phyloP scores from a whole-genome alignment of 2,113 vertebrate species.

The Amazona vittata region DNA sequence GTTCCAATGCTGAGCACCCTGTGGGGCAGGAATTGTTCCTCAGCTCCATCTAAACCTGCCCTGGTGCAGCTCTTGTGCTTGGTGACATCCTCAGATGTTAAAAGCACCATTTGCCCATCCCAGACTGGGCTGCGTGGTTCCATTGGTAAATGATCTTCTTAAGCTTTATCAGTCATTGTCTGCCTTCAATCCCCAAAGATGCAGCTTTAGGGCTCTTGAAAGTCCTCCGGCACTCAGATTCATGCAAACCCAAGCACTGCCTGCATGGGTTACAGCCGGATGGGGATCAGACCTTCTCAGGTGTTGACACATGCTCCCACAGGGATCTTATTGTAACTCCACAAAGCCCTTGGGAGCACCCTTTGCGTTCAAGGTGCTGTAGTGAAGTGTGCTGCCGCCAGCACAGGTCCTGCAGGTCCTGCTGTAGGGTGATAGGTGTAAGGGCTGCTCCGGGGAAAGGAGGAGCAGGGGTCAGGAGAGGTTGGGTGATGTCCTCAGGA shows the following conservation, averaged over 20 bases:
- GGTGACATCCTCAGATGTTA: accelerated
- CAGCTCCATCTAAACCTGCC: background rate
- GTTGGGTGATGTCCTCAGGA: no score
- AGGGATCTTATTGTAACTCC: background rate
- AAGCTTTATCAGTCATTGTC: background rate
- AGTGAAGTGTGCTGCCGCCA: background rate
- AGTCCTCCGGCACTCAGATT: background rate
- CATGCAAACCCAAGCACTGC: background rate
- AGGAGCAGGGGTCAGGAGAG: background rate
- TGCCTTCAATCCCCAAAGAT: background rate
- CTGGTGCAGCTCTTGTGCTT: background rate
- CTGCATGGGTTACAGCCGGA: background rate
- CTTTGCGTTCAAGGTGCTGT: background rate
- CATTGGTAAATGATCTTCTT: background rate
- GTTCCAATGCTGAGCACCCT: no score
- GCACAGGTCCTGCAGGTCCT: background rate
- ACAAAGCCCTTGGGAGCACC: background rate
- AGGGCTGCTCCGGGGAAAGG: background rate
- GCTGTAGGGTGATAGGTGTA: background rate
- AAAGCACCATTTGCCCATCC: background rate
- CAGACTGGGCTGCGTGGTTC: accelerated
- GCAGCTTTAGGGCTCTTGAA: background rate
- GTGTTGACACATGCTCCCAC: accelerated
- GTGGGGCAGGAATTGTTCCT: background rate
- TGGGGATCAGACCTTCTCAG: background rate